Conservation (phyloP, 2,113 vertebrate species). For the Tragelaphus scriptus region DNA sequence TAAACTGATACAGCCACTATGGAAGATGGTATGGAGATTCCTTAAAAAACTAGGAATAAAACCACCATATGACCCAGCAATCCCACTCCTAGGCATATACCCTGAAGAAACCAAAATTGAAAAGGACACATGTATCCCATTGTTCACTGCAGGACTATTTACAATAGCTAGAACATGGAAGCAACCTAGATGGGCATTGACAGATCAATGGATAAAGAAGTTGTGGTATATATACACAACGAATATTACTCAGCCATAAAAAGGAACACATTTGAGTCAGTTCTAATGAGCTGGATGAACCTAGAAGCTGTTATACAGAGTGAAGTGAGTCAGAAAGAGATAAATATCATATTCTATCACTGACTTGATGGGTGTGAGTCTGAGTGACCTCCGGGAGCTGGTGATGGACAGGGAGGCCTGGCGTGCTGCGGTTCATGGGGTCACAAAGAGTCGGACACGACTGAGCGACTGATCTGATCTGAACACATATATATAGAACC, state of each 20-base stretch:
- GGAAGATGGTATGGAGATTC: fast-evolving
- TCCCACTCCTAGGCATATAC: background rate
- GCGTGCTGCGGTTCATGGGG: too few species aligned
- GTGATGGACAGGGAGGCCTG: too few species aligned
- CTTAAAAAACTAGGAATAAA: background rate
- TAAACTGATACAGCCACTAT: background rate
- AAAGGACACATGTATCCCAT: background rate
- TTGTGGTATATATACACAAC: background rate
- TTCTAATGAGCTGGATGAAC: background rate
- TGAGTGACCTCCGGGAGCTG: too few species aligned
- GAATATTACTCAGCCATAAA: background rate
- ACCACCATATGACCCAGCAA: background rate
- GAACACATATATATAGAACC: background rate
- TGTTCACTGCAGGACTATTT: background rate
- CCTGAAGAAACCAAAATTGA: background rate
- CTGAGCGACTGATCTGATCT: too few species aligned
- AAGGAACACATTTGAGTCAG: background rate
- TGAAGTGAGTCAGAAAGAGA: background rate
- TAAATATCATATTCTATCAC: background rate
- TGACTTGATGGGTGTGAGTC: too few species aligned
- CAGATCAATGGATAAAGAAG: background rate
- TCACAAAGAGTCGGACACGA: too few species aligned
- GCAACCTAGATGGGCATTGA: background rate
- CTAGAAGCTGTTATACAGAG: background rate
- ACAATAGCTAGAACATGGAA: background rate